A percentile compares a stretch with the other conserved stretches of the same genome.
Conservation (phyloP, 1,140 invertebrate species). For the Plutomurus gul region DNA sequence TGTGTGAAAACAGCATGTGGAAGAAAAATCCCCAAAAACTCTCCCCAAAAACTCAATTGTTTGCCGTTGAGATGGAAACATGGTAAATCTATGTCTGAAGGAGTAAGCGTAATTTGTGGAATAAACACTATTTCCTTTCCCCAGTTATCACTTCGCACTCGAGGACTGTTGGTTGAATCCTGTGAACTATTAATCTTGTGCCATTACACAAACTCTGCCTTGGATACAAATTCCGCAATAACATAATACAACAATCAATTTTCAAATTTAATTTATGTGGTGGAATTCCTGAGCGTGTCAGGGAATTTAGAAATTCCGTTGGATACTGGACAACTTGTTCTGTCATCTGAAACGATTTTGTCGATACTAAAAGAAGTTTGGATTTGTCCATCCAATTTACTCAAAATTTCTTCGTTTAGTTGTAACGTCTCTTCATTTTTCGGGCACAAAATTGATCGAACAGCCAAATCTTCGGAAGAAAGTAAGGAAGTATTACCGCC, state of each 20-base stretch:
- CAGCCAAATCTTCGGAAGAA: neutral
- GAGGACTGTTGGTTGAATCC: conserved; percentile 21
- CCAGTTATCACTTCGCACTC: neutral
- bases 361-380: conserved; percentile 43
- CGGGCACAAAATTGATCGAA: conserved; percentile 37
- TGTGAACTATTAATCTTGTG: conserved; percentile 54
- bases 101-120: conserved; percentile 10
- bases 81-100: conserved; percentile 20
- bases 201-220: conserved; percentile 57
- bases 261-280: conserved; percentile 58
- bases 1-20: conserved; percentile 54
- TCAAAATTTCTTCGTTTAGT: conserved; percentile 27
- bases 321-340: conserved; percentile 52
- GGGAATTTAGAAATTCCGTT: conserved; percentile 57
- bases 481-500: neutral
- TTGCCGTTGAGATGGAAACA: conserved; percentile 60
- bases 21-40: conserved; percentile 51
- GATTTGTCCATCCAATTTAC: neutral
- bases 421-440: conserved; percentile 34
- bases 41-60: conserved; percentile 46
- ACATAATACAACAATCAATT: conserved; percentile 56
- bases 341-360: conserved; percentile 47
- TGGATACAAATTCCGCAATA: conserved; percentile 57
- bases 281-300: conserved; percentile 57
- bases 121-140: conserved; percentile 14